Percentiles rank a stretch among this genome's conserved stretches.
phyloP scores from a whole-genome alignment of 2,797 vertebrate genomes.

The Anguilla marmorata region DNA sequence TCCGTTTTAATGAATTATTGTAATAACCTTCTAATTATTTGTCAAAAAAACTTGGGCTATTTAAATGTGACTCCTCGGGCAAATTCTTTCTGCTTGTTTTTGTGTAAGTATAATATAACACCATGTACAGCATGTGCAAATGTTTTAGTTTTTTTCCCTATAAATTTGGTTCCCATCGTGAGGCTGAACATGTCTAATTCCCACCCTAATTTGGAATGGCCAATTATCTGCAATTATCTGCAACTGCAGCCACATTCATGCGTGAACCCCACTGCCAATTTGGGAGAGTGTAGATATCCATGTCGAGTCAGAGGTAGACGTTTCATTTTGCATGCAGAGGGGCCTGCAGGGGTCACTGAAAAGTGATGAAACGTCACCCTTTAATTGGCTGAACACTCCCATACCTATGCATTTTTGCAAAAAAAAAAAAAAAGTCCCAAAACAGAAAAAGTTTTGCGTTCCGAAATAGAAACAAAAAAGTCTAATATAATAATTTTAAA shows the following conservation, averaged over 20 bases:
- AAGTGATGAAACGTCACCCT: too few relatives aligned
- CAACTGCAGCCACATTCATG: neutral
- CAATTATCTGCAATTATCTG: neutral
- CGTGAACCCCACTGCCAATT: neutral
- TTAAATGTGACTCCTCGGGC: neutral
- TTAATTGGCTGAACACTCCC: too few relatives aligned
- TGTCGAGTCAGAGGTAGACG: neutral
- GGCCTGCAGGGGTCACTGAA: neutral
- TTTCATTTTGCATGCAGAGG: neutral
- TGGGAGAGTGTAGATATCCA: neutral
- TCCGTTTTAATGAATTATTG: neutral
- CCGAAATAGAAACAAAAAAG: constrained; percentile 1
- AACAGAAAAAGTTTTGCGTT: neutral
- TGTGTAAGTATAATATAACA: neutral
- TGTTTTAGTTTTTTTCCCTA: neutral
- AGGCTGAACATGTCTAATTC: neutral
- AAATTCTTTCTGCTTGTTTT: neutral
- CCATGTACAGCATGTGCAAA: neutral
- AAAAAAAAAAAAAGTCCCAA: neutral
- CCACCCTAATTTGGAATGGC: neutral
- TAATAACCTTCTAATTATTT: neutral
- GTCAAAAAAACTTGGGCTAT: neutral
- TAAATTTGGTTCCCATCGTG: neutral
- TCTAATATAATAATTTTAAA: neutral
- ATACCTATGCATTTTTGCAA: neutral